These are phyloP conservation scores for Petroica traversi DNA, from an alignment of 2,113 vertebrate genomes.

Conservation along the genomic window DNA sequence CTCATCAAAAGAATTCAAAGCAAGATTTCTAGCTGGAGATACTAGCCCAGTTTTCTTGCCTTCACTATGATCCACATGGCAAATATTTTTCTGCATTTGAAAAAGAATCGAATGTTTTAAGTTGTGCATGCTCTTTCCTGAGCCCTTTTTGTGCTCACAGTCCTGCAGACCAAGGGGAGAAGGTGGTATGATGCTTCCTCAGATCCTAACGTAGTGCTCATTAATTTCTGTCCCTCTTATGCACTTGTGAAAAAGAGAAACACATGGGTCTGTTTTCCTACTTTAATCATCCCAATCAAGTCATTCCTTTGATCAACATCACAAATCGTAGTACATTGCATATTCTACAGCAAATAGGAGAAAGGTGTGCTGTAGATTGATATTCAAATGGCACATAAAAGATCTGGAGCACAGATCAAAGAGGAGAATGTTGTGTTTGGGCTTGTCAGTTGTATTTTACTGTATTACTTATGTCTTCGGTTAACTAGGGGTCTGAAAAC, in stretches of 20 bases:
- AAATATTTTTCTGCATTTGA: neutral
- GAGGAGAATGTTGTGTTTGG: neutral
- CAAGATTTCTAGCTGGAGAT: neutral
- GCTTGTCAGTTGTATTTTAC: neutral
- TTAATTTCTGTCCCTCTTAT: neutral
- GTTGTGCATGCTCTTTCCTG: neutral
- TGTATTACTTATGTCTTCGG: neutral
- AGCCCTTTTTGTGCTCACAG: neutral
- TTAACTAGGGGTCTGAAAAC: neutral
- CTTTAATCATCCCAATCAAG: slow-evolving; percentile 9
- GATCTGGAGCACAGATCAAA: slow-evolving; percentile 10
- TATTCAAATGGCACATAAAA: slow-evolving; percentile 12
- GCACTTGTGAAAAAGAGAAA: neutral
- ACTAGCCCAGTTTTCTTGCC: neutral
- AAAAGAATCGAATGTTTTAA: neutral
- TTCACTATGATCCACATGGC: neutral
- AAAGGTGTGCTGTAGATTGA: neutral
- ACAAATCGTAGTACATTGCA: neutral
- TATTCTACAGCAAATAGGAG: neutral
- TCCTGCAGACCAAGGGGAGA: neutral
- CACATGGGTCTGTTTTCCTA: neutral
- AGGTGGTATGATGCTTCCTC: neutral
- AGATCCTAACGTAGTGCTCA: neutral
- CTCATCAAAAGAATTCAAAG: neutral
- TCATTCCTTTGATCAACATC: slow-evolving; percentile 42